These are phyloP conservation scores for Polyommatus iphigenia DNA, from an alignment of 2,888 invertebrate species.

Conservation along the genomic window DNA sequence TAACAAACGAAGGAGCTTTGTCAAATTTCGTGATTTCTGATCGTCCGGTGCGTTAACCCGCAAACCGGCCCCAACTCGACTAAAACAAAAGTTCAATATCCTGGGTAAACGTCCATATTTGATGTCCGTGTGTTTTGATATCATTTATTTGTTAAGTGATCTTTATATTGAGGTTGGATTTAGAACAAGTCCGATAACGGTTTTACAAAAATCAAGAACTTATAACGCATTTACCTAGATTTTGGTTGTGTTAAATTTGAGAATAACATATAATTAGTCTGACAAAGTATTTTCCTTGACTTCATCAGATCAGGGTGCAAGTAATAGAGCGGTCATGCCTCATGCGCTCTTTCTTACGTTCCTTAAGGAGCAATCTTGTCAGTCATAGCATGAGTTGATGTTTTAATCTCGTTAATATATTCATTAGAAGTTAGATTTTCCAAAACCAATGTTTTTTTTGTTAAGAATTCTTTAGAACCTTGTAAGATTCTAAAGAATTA, in stretches of 20 bases:
- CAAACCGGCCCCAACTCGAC: constrained; percentile 69
- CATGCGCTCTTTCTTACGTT: not conserved
- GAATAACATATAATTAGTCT: too few relatives aligned
- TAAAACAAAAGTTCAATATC: constrained; percentile 71
- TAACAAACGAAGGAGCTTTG: constrained; percentile 60
- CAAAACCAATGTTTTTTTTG: not conserved
- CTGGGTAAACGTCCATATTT: constrained; percentile 63
- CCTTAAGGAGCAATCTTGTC: not conserved
- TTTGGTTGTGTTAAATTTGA: not conserved
- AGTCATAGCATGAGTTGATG: too few relatives aligned
- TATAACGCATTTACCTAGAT: not conserved
- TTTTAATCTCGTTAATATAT: too few relatives aligned
- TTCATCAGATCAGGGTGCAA: not conserved
- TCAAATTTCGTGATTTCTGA: constrained; percentile 68
- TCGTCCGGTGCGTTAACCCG: constrained; percentile 71
- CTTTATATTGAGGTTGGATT: constrained; percentile 14
- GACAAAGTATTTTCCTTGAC: too few relatives aligned
- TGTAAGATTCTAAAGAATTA: too few relatives aligned
- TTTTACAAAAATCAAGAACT: not conserved
- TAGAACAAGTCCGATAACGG: constrained; percentile 7
- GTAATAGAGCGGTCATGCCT: not conserved
- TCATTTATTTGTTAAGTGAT: constrained; percentile 38
- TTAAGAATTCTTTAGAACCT: too few relatives aligned
- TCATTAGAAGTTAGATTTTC: not conserved
- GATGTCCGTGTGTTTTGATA: constrained; percentile 48